A percentile compares a stretch with the other conserved stretches of the same genome.
Evolutionary conservation across 2,113 vertebrate genomes (phyloP).

Genomic region (Rhizomys pruinosus): DNA sequence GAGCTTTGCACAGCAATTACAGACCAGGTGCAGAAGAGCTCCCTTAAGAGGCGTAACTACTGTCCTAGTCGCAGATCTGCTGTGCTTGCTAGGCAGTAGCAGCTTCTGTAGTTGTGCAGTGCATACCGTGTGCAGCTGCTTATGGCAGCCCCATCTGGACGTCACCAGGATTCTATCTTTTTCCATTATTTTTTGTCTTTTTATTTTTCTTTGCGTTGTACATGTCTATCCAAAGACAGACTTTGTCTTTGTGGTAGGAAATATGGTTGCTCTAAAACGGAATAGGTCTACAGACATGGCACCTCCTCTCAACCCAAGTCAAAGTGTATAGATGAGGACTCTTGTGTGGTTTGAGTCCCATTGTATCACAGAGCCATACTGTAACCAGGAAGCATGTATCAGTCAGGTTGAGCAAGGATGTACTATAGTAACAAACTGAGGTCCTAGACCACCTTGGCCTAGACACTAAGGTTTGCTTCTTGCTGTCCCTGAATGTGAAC

Average conservation of each 20-base stretch:
- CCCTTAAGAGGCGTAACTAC: neutral
- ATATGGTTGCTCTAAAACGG: neutral
- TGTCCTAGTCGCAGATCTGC: neutral
- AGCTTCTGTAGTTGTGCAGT: neutral
- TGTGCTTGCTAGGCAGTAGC: accelerated
- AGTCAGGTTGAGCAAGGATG: neutral
- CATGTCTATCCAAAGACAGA: neutral
- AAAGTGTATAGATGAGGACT: neutral
- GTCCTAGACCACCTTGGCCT: too few relatives aligned
- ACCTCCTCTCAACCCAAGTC: neutral
- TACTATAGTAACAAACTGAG: neutral
- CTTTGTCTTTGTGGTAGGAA: neutral
- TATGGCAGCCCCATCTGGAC: neutral
- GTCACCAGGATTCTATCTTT: neutral
- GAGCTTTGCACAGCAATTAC: neutral
- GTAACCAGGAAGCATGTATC: neutral
- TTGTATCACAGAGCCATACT: neutral
- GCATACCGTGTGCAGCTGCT: neutral
- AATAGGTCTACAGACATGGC: neutral
- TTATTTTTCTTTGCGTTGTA: neutral
- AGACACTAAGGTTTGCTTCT: neutral
- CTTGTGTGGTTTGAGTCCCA: neutral
- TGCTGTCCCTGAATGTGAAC: neutral
- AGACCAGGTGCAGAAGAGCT: neutral
- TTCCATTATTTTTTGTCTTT: neutral